These are phyloP conservation scores for Pectinophora gossypiella DNA, from an alignment of 1,140 invertebrate species.

Conservation along the genomic window DNA sequence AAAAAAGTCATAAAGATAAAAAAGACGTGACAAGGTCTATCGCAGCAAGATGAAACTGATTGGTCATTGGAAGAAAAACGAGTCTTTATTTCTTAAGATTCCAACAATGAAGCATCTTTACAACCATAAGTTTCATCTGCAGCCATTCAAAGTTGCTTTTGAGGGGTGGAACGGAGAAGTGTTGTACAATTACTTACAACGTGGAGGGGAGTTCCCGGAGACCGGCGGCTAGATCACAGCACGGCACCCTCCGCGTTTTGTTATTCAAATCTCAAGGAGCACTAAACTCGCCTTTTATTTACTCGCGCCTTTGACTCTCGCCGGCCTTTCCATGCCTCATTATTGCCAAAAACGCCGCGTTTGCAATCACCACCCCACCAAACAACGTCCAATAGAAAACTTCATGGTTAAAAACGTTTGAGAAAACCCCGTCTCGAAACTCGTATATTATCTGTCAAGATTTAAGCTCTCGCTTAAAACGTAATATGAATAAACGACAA, in stretches of 20 bases:
- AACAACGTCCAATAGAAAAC: not conserved
- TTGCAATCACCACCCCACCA: not conserved
- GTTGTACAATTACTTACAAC: not conserved
- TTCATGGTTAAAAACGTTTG: constrained; percentile 13
- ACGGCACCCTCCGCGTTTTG: constrained; percentile 6
- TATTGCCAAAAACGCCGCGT: constrained; percentile 8
- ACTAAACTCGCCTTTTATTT: constrained; percentile 8
- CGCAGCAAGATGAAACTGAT: too few relatives aligned
- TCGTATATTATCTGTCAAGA: constrained; percentile 41
- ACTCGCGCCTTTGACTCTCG: not conserved
- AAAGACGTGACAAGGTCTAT: too few relatives aligned
- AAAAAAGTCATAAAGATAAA: too few relatives aligned
- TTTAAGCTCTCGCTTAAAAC: constrained; percentile 44
- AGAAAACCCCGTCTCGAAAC: constrained; percentile 17
- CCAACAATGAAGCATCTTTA: too few relatives aligned
- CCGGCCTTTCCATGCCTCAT: constrained; percentile 5
- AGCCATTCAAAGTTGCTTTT: not conserved
- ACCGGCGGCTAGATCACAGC: not conserved
- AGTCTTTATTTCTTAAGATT: too few relatives aligned
- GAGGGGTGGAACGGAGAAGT: not conserved
- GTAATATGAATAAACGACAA: constrained; percentile 45
- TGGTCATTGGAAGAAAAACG: too few relatives aligned
- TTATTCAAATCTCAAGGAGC: constrained; percentile 12
- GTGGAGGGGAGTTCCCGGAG: not conserved
- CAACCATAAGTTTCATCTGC: not conserved